Evolutionary conservation across 1,140 invertebrate genomes (phyloP), one percentile per base, ranked within the genome.

Genomic region (Pseudomyrmex cubaensis): DNA sequence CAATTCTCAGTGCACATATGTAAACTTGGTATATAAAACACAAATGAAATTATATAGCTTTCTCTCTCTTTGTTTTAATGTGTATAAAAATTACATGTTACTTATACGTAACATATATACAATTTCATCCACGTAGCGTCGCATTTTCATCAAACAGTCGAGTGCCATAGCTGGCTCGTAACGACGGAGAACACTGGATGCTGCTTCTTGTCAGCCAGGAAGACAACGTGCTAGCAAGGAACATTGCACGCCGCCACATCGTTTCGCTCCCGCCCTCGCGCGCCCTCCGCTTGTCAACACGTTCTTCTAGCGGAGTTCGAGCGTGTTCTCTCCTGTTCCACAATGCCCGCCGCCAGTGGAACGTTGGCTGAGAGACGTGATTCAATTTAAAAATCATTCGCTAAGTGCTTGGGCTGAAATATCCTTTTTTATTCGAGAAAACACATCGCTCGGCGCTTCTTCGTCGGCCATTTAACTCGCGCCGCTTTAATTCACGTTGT

Each of bases 331-430:
- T 13, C 61, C 15, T 62, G 59, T 75, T 54, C 74, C 50, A 75
- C 82, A 73, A 78, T 84, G 72, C 52, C 70, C 78, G 76, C 70
- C 78, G 76, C 76, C 76, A 70, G 46, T n/a, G 66, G 57, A 17
- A 72, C 61, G 66, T 25, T 22, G 50, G 54, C 66, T 56, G 69
- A 67, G 62, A 82, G 75, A 54, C 84, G 82, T 92, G 89, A 92
- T 92, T 91, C 87, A 90, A 93, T 92, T 92, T 92, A 91, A 90
- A 92, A 93, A 93, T 91, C 87, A 92, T 92, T 90, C 89, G 87
- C 91, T 91, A 92, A 92, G 92, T 92, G 90, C 91, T 84, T 56
- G 63, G 25, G 17, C 72, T 73, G 52, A 84, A 80, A 88, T 70
- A 64, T 89, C 59, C 46, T 54, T 85, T 72, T 69, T 70, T 76